Conservation (phyloP, 2,888 invertebrate genomes). For the Melinaea menophilus region DNA sequence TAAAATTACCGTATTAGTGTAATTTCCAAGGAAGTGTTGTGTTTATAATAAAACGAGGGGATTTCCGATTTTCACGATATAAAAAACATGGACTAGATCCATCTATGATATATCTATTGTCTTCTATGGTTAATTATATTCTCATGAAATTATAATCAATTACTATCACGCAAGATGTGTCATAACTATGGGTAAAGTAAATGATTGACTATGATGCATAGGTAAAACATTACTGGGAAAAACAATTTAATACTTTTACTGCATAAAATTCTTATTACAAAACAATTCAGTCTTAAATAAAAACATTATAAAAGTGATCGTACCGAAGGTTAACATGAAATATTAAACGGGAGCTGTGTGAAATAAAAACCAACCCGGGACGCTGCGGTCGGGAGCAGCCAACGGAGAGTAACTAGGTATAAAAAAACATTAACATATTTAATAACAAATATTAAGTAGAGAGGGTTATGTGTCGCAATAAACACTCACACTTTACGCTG, state of each 20-base stretch:
- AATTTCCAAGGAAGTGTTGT: conserved; percentile 60
- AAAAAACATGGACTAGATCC: conserved; percentile 40
- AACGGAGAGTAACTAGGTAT: conserved; percentile 23
- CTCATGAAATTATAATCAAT: conserved; percentile 54
- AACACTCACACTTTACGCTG: conserved; percentile 53
- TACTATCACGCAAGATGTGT: conserved; percentile 45
- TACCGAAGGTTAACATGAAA: conserved; percentile 54
- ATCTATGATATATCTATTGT: conserved; percentile 55
- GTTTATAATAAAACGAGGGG: conserved; percentile 62
- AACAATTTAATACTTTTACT: too few relatives aligned
- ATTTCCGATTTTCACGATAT: conserved; percentile 68
- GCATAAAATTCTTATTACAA: too few relatives aligned
- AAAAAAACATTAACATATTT: conserved; percentile 18
- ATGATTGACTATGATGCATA: too few relatives aligned
- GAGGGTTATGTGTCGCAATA: conserved; percentile 44
- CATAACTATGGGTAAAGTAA: conserved; percentile 7
- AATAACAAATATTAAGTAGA: conserved; percentile 38
- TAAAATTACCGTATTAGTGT: conserved; percentile 50
- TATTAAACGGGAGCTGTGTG: conserved; percentile 52
- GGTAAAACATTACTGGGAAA: too few relatives aligned
- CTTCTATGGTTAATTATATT: conserved; percentile 53
- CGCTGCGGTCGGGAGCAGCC: conserved; percentile 50
- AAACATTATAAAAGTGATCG: conserved; percentile 59
- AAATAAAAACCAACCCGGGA: conserved; percentile 50
- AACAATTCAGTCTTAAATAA: conserved; percentile 31